Evolutionary conservation across 2,888 invertebrate genomes (phyloP).

Genomic region (Erebia palarica): DNA sequence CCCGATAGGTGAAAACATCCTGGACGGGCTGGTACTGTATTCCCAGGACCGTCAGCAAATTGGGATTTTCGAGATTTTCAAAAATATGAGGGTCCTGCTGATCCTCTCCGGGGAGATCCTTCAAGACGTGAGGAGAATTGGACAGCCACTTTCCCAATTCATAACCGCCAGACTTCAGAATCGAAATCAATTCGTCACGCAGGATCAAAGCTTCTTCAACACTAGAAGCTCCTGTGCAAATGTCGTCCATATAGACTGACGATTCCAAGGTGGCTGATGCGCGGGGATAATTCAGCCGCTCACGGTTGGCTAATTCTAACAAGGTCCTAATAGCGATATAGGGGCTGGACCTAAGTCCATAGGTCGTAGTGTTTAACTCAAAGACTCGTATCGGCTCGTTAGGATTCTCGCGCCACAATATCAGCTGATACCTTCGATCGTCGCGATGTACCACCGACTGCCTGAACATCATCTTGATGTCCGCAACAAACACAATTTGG

Average conservation of each 20-base stretch:
- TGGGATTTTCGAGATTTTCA: too few relatives aligned
- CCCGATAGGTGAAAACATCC: too few relatives aligned
- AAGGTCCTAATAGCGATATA: too few relatives aligned
- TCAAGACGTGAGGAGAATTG: background rate
- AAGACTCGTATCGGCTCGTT: background rate
- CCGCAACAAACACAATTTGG: slow-evolving; percentile 2
- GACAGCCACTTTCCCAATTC: slow-evolving; percentile 2
- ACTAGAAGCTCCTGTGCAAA: background rate
- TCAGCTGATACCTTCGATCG: slow-evolving; percentile 7
- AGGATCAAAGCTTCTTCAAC: too few relatives aligned
- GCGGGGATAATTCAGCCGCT: background rate
- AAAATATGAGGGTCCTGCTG: too few relatives aligned
- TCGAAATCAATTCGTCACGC: background rate
- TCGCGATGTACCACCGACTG: background rate
- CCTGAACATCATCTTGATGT: slow-evolving; percentile 10
- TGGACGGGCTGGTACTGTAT: too few relatives aligned
- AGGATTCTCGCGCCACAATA: slow-evolving; percentile 4
- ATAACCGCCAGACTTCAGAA: background rate
- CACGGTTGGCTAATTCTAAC: background rate
- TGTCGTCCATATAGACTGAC: background rate
- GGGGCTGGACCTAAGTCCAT: slow-evolving; percentile 3
- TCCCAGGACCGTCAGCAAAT: too few relatives aligned
- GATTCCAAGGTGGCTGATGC: background rate
- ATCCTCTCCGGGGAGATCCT: background rate
- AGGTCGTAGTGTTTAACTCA: background rate